A percentile compares a stretch with the other conserved stretches of the same genome.
These are phyloP conservation scores for Xenotilapia longispinis DNA, from an alignment of 2,113 vertebrate species.

Conservation along the genomic window DNA sequence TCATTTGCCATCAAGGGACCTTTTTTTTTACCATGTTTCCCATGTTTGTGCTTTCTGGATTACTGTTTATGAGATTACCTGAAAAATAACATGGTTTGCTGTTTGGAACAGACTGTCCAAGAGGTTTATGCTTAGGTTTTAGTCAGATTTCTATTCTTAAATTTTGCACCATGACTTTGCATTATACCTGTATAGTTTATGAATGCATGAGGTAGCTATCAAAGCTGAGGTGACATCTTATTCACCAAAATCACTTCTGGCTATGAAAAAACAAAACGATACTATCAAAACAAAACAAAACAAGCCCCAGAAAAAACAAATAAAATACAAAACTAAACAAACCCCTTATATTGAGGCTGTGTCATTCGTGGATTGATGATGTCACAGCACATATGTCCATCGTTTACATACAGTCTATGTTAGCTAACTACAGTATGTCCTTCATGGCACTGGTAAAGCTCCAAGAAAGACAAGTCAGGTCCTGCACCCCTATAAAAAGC, in stretches of 20 bases:
- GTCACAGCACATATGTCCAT: not conserved
- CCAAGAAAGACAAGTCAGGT: fast-evolving
- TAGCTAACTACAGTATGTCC: not conserved
- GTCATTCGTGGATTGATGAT: fast-evolving
- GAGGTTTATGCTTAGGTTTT: not conserved
- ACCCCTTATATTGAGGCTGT: not conserved
- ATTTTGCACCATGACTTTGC: not conserved
- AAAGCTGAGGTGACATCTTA: not conserved
- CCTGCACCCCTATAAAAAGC: not conserved
- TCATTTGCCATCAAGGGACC: not conserved
- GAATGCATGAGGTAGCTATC: not conserved
- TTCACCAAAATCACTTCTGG: not conserved
- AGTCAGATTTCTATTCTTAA: too few species aligned
- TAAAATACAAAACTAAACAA: not conserved
- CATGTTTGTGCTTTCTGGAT: fast-evolving
- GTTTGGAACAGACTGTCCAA: not conserved
- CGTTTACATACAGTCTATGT: not conserved
- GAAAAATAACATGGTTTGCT: not conserved
- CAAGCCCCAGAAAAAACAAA: not conserved
- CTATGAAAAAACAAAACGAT: not conserved
- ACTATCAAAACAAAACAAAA: not conserved
- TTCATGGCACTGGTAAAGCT: not conserved
- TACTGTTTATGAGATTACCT: not conserved
- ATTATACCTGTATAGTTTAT: not conserved
- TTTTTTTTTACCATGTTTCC: not conserved